Evolutionary conservation across 2,888 invertebrate species (phyloP).

Genomic region (Stratiomys singularior): DNA sequence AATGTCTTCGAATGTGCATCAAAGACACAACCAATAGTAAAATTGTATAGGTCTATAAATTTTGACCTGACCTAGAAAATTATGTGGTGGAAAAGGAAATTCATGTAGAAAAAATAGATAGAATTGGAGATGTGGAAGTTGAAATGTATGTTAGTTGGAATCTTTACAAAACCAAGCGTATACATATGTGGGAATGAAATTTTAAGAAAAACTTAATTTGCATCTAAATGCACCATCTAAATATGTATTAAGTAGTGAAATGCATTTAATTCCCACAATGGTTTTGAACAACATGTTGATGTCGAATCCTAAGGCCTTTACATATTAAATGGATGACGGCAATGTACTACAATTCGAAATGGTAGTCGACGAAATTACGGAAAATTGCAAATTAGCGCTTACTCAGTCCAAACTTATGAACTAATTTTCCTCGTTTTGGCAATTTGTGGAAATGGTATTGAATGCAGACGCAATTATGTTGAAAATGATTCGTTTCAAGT

Average conservation of each 20-base stretch:
- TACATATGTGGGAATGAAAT: slow-evolving; percentile 1
- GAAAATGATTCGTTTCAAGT: no score
- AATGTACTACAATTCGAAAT: no score
- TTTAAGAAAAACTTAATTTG: background rate
- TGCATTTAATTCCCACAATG: background rate
- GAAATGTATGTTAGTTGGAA: no score
- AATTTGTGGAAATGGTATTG: no score
- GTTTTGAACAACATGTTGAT: no score
- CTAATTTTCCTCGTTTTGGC: no score
- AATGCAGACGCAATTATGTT: no score
- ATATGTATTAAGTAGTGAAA: slow-evolving; percentile 10
- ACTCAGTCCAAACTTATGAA: no score
- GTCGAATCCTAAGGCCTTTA: no score
- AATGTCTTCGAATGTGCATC: slow-evolving; percentile 24
- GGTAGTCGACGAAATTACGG: background rate
- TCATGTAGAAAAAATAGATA: slow-evolving; percentile 18
- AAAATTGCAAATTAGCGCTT: background rate
- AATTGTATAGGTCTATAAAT: slow-evolving; percentile 9
- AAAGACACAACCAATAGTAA: slow-evolving; percentile 5
- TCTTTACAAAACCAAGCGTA: no score
- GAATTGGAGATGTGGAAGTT: background rate
- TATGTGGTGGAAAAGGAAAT: slow-evolving; percentile 32
- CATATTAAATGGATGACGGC: no score
- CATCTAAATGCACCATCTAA: slow-evolving; percentile 4
- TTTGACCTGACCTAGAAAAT: slow-evolving; percentile 37